A percentile compares a stretch with the other conserved stretches of the same genome.
Conservation (phyloP, 2,888 invertebrate species). For the Temnothorax unifasciatus region DNA sequence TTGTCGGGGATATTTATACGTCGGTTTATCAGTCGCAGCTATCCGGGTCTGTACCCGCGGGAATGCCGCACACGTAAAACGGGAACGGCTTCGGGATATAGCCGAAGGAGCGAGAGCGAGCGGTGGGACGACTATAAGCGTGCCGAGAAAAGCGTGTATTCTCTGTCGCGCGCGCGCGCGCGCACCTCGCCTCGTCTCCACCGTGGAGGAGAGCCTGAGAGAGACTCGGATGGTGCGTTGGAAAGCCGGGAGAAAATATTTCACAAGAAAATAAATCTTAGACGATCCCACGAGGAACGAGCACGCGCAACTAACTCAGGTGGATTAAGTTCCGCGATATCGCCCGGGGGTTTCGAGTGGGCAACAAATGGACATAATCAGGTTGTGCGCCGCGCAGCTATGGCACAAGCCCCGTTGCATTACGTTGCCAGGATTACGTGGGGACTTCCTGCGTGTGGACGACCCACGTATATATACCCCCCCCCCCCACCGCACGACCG, state of each 20-base stretch:
- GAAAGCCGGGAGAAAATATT: slow-evolving; percentile 67
- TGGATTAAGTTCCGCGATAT: slow-evolving; percentile 71
- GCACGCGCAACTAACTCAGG: slow-evolving; percentile 67
- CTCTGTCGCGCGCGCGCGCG: not conserved
- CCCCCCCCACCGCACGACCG: not conserved
- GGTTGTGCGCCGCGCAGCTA: slow-evolving; percentile 34
- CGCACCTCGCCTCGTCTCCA: not conserved
- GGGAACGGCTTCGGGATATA: slow-evolving; percentile 18
- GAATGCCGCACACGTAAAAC: slow-evolving; percentile 65
- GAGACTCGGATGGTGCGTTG: slow-evolving; percentile 15
- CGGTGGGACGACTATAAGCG: slow-evolving; percentile 4
- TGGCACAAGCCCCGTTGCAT: slow-evolving; percentile 57
- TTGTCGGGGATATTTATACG: slow-evolving; percentile 72
- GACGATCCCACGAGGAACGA: slow-evolving; percentile 65
- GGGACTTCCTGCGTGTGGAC: not conserved
- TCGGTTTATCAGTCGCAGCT: slow-evolving; percentile 69
- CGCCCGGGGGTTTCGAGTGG: slow-evolving; percentile 56
- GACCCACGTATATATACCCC: not conserved
- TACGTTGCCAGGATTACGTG: slow-evolving; percentile 58
- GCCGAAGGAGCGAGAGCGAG: slow-evolving; percentile 2
- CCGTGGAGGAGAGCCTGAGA: slow-evolving; percentile 34
- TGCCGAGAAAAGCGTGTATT: slow-evolving; percentile 21
- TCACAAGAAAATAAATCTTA: slow-evolving; percentile 71
- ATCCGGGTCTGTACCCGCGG: slow-evolving; percentile 50
- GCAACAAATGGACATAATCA: slow-evolving; percentile 70